A percentile compares a stretch with the other conserved stretches of the same genome.
Conservation (phyloP, 2,113 vertebrate species). For the Puntigrus tetrazona region DNA sequence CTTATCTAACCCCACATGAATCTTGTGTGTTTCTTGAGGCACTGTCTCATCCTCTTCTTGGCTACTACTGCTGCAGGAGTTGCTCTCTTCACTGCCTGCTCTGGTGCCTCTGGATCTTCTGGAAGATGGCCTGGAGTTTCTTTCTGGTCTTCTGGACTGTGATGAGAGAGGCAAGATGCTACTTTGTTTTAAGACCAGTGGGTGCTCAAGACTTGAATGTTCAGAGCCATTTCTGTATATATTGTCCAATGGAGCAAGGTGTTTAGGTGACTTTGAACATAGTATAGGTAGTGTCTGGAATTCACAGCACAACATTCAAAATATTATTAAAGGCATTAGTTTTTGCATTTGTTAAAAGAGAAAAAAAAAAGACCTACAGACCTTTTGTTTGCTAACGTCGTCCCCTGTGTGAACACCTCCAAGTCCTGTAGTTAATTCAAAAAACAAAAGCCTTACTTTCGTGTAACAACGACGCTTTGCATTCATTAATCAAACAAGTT, state of each 20-base stretch:
- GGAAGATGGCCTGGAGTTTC: constrained; percentile 43
- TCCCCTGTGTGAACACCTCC: constrained; percentile 57
- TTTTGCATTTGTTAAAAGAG: background rate
- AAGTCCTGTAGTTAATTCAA: constrained; percentile 64
- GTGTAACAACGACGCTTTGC: background rate
- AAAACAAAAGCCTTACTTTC: background rate
- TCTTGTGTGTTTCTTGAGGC: constrained; percentile 8
- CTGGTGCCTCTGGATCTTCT: constrained; percentile 42
- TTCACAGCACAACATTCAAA: background rate
- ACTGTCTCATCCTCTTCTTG: constrained; percentile 56
- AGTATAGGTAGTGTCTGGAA: constrained; percentile 53
- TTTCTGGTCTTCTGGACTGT: constrained; percentile 53
- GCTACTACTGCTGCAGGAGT: constrained; percentile 65
- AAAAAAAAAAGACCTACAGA: constrained; percentile 38
- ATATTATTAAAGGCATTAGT: background rate
- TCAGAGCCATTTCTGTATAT: constrained; percentile 31
- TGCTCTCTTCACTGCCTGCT: constrained; percentile 66
- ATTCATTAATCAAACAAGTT: background rate
- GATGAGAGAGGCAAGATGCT: constrained; percentile 54
- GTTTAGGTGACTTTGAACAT: constrained; percentile 62
- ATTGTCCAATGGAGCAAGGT: constrained; percentile 65
- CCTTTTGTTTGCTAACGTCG: constrained; percentile 58
- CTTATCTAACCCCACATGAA: background rate
- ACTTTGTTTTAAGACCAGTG: constrained; percentile 64
- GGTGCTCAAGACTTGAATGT: constrained; percentile 51